These are phyloP conservation scores for Neodiprion pinetum DNA, from an alignment of 1,140 invertebrate genomes.

Conservation along the genomic window DNA sequence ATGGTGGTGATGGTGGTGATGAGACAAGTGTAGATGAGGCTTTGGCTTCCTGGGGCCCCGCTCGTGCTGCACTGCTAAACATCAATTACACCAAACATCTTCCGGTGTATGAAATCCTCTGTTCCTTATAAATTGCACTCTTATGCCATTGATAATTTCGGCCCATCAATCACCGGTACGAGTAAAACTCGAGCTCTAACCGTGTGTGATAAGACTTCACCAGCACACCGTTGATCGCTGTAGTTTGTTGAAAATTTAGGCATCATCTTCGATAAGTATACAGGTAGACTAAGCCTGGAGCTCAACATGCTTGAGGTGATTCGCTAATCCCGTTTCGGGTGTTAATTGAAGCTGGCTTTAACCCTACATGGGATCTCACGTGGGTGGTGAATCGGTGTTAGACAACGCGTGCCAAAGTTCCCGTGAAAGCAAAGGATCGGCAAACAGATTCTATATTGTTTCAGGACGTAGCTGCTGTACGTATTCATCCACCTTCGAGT, in stretches of 20 bases:
- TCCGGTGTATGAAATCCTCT: neutral
- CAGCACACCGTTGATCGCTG: too few species aligned
- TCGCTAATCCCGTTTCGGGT: too few species aligned
- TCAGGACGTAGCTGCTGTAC: neutral
- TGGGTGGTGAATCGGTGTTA: too few species aligned
- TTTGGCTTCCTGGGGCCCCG: constrained; percentile 93
- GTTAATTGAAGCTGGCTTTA: too few species aligned
- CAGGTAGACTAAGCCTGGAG: too few species aligned
- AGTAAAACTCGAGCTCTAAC: too few species aligned
- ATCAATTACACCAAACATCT: constrained; percentile 28
- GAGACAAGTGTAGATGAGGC: constrained; percentile 57
- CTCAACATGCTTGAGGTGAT: too few species aligned
- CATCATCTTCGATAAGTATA: too few species aligned
- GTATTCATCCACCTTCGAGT: neutral
- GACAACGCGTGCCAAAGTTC: too few species aligned
- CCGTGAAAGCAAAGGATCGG: neutral
- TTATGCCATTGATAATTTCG: constrained; percentile 9
- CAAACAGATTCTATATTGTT: neutral
- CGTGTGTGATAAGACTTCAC: too few species aligned
- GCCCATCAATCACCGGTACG: neutral
- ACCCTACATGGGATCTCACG: too few species aligned
- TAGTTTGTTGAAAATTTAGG: too few species aligned
- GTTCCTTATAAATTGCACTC: neutral
- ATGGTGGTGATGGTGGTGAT: constrained; percentile 46
- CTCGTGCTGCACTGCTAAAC: constrained; percentile 95